These are phyloP conservation scores for Drosophila grimshawi DNA, from an alignment of 1,140 invertebrate species.

Conservation along the genomic window DNA sequence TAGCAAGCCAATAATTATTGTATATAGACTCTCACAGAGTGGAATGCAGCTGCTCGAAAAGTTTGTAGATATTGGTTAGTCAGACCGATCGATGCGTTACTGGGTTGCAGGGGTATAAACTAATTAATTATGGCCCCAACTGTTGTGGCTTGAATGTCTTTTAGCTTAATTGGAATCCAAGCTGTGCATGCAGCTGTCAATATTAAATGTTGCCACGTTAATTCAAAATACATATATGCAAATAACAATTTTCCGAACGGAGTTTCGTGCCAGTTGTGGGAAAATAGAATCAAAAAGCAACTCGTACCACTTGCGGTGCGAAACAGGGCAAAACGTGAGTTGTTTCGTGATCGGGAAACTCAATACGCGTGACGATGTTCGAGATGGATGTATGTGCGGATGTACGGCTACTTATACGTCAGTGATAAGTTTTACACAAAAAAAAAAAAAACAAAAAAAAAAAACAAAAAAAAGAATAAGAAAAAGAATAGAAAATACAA, in stretches of 20 bases:
- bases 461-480: too few relatives aligned
- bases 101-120: too few relatives aligned
- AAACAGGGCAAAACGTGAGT: not conserved
- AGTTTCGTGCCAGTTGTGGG: not conserved
- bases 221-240: not conserved
- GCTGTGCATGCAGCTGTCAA: conserved; percentile 6
- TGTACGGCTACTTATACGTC: not conserved
- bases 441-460: too few relatives aligned
- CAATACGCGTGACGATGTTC: conserved; percentile 5
- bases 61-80: too few relatives aligned
- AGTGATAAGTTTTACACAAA: not conserved
- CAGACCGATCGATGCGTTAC: too few relatives aligned
- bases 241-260: not conserved
- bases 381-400: not conserved
- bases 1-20: too few relatives aligned
- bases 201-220: not conserved
- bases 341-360: not conserved
- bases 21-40: too few relatives aligned
- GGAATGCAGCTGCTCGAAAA: too few relatives aligned
- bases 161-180: not conserved
- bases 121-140: too few relatives aligned
- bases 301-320: not conserved
- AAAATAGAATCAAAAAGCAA: too few relatives aligned
- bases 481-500: conserved; percentile 15
- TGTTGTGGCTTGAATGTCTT: not conserved